Conservation (phyloP, 2,113 vertebrate genomes). For the Naja naja region DNA sequence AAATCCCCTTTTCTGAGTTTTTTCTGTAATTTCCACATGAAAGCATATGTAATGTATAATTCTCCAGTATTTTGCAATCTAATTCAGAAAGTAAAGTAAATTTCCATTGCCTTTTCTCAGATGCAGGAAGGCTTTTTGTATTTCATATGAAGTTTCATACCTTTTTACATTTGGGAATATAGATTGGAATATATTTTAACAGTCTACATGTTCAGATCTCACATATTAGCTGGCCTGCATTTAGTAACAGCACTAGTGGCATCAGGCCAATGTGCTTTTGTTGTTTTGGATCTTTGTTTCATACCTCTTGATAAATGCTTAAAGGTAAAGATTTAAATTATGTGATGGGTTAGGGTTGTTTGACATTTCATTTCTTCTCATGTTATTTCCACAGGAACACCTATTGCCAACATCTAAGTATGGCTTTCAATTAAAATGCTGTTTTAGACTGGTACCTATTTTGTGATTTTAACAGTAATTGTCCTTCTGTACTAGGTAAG, state of each 20-base stretch:
- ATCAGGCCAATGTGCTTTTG: neutral
- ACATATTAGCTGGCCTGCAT: neutral
- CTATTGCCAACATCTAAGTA: conserved; percentile 33
- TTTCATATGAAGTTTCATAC: neutral
- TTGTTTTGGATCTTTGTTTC: neutral
- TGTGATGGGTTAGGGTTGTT: neutral
- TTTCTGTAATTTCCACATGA: neutral
- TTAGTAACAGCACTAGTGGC: neutral
- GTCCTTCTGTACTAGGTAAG: conserved; percentile 16
- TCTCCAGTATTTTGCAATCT: neutral
- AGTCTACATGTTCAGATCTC: neutral
- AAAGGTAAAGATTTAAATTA: conserved; percentile 27
- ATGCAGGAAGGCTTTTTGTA: neutral
- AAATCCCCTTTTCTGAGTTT: neutral
- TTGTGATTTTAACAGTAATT: conserved; percentile 36
- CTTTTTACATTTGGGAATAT: conserved; percentile 7
- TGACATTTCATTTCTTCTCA: neutral
- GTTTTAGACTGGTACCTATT: conserved; percentile 45
- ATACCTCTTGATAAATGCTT: neutral
- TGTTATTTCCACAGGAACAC: conserved; percentile 28
- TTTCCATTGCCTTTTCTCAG: neutral
- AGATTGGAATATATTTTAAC: conserved; percentile 6
- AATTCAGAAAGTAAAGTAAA: neutral
- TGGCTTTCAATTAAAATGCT: conserved; percentile 25
- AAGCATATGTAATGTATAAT: neutral